Evolutionary conservation across 37 sponge, comb jelly and placozoan species (phyloP), one percentile per base, ranked within the genome.

Genomic region (Ephydatia muelleri): DNA sequence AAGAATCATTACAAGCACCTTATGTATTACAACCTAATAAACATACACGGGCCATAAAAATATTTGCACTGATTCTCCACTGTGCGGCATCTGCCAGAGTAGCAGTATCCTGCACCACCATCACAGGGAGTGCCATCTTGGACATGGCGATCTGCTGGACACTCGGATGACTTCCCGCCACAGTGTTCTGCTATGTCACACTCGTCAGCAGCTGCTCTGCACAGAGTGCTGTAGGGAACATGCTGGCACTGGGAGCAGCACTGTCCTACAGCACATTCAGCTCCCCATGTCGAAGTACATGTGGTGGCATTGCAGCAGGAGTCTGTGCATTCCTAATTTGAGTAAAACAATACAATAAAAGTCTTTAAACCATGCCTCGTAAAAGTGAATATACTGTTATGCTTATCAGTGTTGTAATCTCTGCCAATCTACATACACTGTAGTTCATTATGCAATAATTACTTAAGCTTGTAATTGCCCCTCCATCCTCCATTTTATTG

Each of bases 281-380:
- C 93, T 19, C 86, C 89, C 26, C 27, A 23, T 0, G 0, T 27
- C 70, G 88, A 69, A 26, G 27, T 36, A 68, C 95, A 94, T 27
- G 84, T 79, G 31, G 86, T 91, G 36, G 92, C 89, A 94, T 94
- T 91, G 76, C 95, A 94, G 82, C 95, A 94, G 3, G 89, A 82
- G 76, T 94, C 87, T 70, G 2, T 29, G 77, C 95, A 94, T 48
- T 78, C 80, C 92, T 94, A n/a, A n/a, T n/a, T n/a, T n/a, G n/a
- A n/a, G n/a, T n/a, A n/a, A n/a, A n/a, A n/a, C n/a, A n/a, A n/a
- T n/a, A n/a, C n/a, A n/a, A n/a, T n/a, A n/a, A n/a, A n/a, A n/a
- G n/a, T n/a, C n/a, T n/a, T n/a, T n/a, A n/a, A n/a, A n/a, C n/a
- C n/a, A n/a, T n/a, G n/a, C n/a, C n/a, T n/a, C n/a, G n/a, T n/a